These are phyloP conservation scores for Sphaeramia orbicularis DNA, from an alignment of 2,797 vertebrate genomes.

Conservation along the genomic window DNA sequence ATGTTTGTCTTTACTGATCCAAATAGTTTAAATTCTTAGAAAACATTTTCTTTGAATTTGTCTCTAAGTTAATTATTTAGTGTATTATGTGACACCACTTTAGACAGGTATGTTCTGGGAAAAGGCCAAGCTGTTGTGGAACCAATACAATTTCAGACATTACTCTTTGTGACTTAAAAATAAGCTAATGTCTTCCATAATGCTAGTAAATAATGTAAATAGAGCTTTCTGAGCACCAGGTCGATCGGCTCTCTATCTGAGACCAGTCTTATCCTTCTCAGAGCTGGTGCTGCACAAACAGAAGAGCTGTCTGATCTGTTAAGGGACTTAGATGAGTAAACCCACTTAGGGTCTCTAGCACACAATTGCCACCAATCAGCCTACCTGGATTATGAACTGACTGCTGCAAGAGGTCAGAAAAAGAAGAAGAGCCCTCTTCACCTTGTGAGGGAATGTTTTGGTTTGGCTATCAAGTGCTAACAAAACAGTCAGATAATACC, in stretches of 20 bases:
- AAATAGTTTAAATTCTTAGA: no score
- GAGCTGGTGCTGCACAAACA: slow-evolving; percentile 30
- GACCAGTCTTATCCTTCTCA: slow-evolving; percentile 34
- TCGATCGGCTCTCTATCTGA: slow-evolving; percentile 45
- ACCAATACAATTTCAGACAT: neutral
- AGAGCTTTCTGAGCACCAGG: neutral
- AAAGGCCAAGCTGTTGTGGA: neutral
- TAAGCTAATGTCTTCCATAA: neutral
- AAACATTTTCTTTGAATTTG: no score
- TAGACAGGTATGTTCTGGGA: neutral
- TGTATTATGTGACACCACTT: no score
- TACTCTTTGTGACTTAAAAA: neutral
- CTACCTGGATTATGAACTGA: slow-evolving; percentile 62
- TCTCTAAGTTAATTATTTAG: no score
- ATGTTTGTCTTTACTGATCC: no score
- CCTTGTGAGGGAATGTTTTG: slow-evolving; percentile 46
- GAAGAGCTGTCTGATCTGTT: slow-evolving; percentile 62
- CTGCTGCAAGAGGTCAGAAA: slow-evolving; percentile 31
- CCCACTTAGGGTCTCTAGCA: slow-evolving; percentile 60
- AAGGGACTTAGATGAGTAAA: slow-evolving; percentile 67
- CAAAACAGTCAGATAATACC: neutral
- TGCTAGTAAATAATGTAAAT: slow-evolving; percentile 2
- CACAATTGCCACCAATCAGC: slow-evolving; percentile 37
- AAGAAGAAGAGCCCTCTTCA: slow-evolving; percentile 21
- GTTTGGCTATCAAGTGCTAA: slow-evolving; percentile 25